Percentiles rank a stretch among this genome's conserved stretches.
These are phyloP conservation scores for Galaxea fascicularis DNA, from an alignment of 92 coral and sea anemone species.

Conservation along the genomic window DNA sequence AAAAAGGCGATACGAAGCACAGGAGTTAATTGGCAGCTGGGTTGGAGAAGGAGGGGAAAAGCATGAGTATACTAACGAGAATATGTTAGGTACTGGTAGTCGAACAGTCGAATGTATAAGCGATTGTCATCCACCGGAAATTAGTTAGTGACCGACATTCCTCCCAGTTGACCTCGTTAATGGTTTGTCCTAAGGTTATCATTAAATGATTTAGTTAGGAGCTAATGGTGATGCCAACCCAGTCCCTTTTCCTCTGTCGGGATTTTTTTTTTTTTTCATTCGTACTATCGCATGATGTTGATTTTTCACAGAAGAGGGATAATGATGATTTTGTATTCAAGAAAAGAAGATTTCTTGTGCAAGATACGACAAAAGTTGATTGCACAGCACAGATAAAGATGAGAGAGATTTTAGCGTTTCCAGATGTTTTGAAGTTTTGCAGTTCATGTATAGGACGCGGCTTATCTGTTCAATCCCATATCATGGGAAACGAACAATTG, in stretches of 20 bases:
- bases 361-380: conserved; percentile 30
- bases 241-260: neutral
- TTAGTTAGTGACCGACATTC: no score
- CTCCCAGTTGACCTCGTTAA: neutral
- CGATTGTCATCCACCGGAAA: no score
- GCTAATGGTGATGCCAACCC: neutral
- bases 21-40: no score
- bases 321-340: conserved; percentile 24
- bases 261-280: neutral
- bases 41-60: no score
- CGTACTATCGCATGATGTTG: neutral
- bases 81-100: no score
- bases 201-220: neutral
- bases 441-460: no score
- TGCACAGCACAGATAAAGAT: conserved; percentile 49
- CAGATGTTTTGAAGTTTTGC: conserved; percentile 2
- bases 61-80: no score
- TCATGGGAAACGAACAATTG: no score
- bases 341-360: conserved; percentile 20
- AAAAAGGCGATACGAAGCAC: no score
- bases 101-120: no score
- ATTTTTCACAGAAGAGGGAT: conserved; percentile 20
- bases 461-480: neutral
- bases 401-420: conserved; percentile 46
- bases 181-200: neutral